Percentiles rank a stretch among this genome's conserved stretches.
phyloP scores from a whole-genome alignment of 2,888 invertebrate species.

The Buathra laborator region DNA sequence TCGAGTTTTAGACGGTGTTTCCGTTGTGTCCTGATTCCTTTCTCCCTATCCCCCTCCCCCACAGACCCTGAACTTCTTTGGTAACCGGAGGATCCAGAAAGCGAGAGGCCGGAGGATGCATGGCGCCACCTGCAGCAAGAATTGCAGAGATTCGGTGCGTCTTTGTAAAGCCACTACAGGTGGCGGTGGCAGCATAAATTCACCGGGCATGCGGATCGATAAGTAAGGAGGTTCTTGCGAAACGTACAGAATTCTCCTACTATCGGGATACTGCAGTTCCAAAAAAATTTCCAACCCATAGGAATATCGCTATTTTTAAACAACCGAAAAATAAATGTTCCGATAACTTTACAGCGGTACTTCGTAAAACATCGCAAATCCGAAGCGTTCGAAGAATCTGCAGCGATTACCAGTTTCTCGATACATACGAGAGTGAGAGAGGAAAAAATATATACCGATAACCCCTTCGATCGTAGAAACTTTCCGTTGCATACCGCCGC shows the following conservation, averaged over 20 bases:
- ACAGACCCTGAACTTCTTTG: conserved; percentile 13
- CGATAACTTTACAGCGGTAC: background rate
- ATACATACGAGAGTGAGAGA: conserved; percentile 2
- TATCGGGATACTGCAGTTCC: background rate
- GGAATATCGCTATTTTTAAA: background rate
- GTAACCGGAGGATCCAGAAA: conserved; percentile 20
- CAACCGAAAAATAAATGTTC: background rate
- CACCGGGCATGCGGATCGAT: conserved; percentile 61
- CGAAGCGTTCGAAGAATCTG: conserved; percentile 19
- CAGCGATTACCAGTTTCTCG: conserved; percentile 22
- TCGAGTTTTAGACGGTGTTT: background rate
- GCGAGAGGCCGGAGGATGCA: conserved; percentile 37
- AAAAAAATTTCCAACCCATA: background rate
- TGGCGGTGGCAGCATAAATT: conserved; percentile 69
- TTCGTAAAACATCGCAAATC: background rate
- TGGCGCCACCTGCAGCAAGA: conserved; percentile 70
- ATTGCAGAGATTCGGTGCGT: conserved; percentile 61
- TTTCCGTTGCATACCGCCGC: conserved; percentile 22
- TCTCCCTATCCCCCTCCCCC: background rate
- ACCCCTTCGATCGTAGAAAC: conserved; percentile 39
- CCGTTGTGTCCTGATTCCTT: conserved; percentile 11
- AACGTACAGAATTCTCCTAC: conserved; percentile 26
- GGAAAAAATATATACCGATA: conserved; percentile 31
- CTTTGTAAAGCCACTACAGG: conserved; percentile 69
- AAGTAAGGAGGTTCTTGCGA: conserved; percentile 60